phyloP scores from a whole-genome alignment of 2,888 invertebrate species.

The Tenthredo amoena region DNA sequence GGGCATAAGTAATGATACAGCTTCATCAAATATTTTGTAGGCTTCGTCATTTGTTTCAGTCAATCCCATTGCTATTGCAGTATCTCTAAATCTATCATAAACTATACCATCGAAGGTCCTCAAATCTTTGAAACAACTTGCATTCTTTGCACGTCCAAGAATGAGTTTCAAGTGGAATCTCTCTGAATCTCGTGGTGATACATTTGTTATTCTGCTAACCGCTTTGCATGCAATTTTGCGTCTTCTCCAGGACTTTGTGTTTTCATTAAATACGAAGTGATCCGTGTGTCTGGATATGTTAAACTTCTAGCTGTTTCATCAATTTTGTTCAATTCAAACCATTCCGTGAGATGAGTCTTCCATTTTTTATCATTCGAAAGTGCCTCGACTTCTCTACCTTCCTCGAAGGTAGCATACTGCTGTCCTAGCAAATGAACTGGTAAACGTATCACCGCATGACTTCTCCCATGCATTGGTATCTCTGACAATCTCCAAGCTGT shows the following conservation, averaged over 20 bases:
- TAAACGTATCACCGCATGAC: too few species aligned
- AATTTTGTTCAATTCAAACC: constrained; percentile 62
- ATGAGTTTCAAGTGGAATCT: constrained; percentile 56
- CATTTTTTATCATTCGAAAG: constrained; percentile 39
- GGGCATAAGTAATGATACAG: too few species aligned
- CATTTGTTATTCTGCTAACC: constrained; percentile 7
- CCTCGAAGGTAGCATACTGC: background rate
- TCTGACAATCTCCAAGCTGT: constrained; percentile 55
- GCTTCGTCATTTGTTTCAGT: constrained; percentile 47
- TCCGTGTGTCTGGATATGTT: constrained; percentile 62
- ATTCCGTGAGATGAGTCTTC: constrained; percentile 62
- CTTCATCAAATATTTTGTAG: too few species aligned
- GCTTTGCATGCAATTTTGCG: constrained; percentile 10
- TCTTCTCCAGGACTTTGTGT: background rate
- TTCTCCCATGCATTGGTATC: too few species aligned
- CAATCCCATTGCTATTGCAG: constrained; percentile 59
- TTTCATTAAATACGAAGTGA: background rate
- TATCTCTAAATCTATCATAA: constrained; percentile 58
- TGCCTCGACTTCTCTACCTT: constrained; percentile 48
- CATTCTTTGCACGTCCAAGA: constrained; percentile 55
- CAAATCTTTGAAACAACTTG: constrained; percentile 56
- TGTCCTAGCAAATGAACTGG: too few species aligned
- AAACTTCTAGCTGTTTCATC: constrained; percentile 57
- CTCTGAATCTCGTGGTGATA: constrained; percentile 35
- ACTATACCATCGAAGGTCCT: constrained; percentile 58